Percentiles rank a stretch among this genome's conserved stretches.
phyloP scores from a whole-genome alignment of 2,113 vertebrate genomes.

The Gadus macrocephalus region DNA sequence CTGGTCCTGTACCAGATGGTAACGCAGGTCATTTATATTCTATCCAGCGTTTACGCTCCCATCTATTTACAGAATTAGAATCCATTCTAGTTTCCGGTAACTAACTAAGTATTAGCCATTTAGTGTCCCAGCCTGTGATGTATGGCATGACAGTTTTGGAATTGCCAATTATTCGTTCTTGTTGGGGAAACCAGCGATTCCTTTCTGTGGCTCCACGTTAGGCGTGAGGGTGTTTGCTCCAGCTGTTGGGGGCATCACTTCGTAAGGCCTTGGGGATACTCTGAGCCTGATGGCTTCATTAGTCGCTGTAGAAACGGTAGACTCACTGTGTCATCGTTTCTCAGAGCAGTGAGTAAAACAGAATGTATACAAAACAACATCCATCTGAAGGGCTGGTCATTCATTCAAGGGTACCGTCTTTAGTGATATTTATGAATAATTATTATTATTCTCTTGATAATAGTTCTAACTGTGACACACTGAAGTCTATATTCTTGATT shows the following conservation, averaged over 20 bases:
- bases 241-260: slow-evolving; percentile 36
- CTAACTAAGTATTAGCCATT: slow-evolving; percentile 26
- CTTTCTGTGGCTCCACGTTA: slow-evolving; percentile 42
- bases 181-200: slow-evolving; percentile 38
- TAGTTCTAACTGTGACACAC: no score
- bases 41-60: neutral
- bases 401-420: no score
- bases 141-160: slow-evolving; percentile 38
- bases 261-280: slow-evolving; percentile 25
- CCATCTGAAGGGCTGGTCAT: no score
- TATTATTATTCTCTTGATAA: no score
- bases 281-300: slow-evolving; percentile 26
- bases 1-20: no score
- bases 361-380: slow-evolving; percentile 15
- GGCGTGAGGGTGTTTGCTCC: slow-evolving; percentile 37
- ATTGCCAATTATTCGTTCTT: slow-evolving; percentile 50
- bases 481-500: no score
- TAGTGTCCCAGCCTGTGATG: slow-evolving; percentile 19
- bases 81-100: slow-evolving; percentile 18
- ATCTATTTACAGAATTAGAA: slow-evolving; percentile 2
- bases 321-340: slow-evolving; percentile 15
- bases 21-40: no score
- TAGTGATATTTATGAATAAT: neutral
- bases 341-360: slow-evolving; percentile 27
- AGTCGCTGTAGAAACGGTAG: slow-evolving; percentile 25